Conservation (phyloP, 2,113 vertebrate genomes). For the Rhabdomys dilectus region DNA sequence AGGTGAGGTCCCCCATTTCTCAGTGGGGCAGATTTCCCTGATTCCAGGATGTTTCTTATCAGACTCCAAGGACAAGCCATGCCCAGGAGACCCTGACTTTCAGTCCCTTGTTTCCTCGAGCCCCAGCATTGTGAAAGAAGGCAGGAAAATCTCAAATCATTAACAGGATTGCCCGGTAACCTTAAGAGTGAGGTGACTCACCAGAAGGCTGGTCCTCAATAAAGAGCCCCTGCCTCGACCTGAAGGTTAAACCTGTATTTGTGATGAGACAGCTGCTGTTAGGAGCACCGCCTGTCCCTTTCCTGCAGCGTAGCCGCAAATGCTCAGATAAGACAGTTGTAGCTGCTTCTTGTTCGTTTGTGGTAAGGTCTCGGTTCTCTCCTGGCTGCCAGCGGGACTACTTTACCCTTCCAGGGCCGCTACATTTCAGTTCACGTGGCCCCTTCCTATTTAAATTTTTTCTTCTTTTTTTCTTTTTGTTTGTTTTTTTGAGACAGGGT, state of each 20-base stretch:
- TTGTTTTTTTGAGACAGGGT: no score
- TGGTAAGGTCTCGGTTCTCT: background rate
- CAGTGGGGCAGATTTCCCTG: background rate
- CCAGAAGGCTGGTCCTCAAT: background rate
- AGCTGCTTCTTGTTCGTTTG: background rate
- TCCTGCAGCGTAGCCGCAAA: background rate
- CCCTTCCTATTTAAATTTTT: background rate
- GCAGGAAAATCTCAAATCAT: constrained; percentile 69
- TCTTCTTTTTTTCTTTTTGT: no score
- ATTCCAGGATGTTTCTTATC: background rate
- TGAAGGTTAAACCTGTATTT: background rate
- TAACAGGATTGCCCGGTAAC: constrained; percentile 63
- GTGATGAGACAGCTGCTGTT: background rate
- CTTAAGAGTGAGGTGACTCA: background rate
- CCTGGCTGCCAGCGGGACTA: background rate
- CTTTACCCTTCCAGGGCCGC: background rate
- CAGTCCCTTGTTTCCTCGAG: background rate
- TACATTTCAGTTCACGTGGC: background rate
- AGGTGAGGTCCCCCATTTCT: background rate
- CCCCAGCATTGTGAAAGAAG: constrained; percentile 66
- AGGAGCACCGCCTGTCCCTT: background rate
- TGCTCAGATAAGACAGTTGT: background rate
- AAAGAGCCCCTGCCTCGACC: background rate
- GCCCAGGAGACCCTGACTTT: constrained; percentile 24
- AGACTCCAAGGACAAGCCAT: background rate